Conservation (phyloP, 2,888 invertebrate species). For the Sinelater perroti region DNA sequence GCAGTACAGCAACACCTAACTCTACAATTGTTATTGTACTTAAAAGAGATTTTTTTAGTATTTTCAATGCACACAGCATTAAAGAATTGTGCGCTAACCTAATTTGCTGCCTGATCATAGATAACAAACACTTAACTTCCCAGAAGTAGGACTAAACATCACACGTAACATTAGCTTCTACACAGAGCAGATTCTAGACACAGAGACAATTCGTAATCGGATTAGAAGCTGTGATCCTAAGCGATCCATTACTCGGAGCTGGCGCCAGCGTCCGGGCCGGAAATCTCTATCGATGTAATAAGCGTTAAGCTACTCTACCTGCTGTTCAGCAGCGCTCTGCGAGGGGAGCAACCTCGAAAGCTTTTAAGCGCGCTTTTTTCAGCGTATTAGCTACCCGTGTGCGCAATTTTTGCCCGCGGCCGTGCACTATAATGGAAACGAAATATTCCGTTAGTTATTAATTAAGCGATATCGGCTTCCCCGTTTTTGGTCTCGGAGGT, state of each 20-base stretch:
- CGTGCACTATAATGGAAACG: slow-evolving; percentile 8
- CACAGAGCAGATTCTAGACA: slow-evolving; percentile 51
- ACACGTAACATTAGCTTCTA: slow-evolving; percentile 52
- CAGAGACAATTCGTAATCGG: slow-evolving; percentile 53
- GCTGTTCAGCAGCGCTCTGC: slow-evolving; percentile 32
- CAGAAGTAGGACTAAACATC: slow-evolving; percentile 41
- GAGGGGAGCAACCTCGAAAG: slow-evolving; percentile 31
- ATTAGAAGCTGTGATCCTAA: slow-evolving; percentile 56
- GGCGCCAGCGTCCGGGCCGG: slow-evolving; percentile 58
- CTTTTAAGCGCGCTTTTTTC: slow-evolving; percentile 38
- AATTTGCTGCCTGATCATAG: too few species aligned
- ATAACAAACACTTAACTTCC: slow-evolving; percentile 18
- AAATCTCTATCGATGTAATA: slow-evolving; percentile 53
- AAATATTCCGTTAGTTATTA: slow-evolving; percentile 9
- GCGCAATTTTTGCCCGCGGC: slow-evolving; percentile 18
- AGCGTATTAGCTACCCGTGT: slow-evolving; percentile 19
- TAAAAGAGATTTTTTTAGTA: too few species aligned
- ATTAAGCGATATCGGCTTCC: neutral
- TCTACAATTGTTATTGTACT: too few species aligned
- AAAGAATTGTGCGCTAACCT: too few species aligned
- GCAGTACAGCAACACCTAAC: too few species aligned
- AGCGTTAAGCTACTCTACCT: slow-evolving; percentile 43
- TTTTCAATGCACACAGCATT: too few species aligned
- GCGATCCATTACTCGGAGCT: slow-evolving; percentile 56
- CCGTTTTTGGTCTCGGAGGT: neutral